Percentiles rank a stretch among this genome's conserved stretches.
Evolutionary conservation across 1,140 invertebrate genomes (phyloP).

Genomic region (Triops longicaudatus): DNA sequence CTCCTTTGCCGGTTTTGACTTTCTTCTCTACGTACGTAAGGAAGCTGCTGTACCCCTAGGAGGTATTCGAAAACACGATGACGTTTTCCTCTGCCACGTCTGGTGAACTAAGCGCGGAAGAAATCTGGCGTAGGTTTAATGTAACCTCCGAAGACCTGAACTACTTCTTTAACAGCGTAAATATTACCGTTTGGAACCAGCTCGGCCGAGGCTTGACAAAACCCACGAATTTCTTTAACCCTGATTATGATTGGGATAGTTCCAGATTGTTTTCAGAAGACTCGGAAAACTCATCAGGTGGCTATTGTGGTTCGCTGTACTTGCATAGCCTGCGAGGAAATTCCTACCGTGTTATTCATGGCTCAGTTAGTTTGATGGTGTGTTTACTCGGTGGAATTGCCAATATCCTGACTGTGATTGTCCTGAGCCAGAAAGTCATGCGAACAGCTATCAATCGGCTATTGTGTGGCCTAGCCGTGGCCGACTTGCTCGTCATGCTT

Average conservation of each 20-base stretch:
- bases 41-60: background rate
- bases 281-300: background rate
- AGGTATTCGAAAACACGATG: background rate
- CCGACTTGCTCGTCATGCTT: conserved; percentile 84
- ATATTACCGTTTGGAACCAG: conserved; percentile 3
- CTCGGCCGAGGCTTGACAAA: background rate
- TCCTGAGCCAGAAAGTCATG: conserved; percentile 68
- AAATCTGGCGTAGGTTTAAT: conserved; percentile 12
- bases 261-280: background rate
- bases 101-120: background rate
- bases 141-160: conserved; percentile 25
- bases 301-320: conserved; percentile 9
- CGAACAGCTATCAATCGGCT: conserved; percentile 82
- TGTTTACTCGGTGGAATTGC: conserved; percentile 86
- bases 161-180: conserved; percentile 20
- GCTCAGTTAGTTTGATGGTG: conserved; percentile 63
- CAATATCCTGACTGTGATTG: conserved; percentile 89
- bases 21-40: background rate
- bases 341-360: conserved; percentile 48
- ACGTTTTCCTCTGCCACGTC: background rate
- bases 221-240: background rate
- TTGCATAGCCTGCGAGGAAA: conserved; percentile 14
- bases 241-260: background rate
- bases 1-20: background rate
- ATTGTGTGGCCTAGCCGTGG: conserved; percentile 78